Conservation (phyloP, 2,797 vertebrate species). For the Mus caroli region DNA sequence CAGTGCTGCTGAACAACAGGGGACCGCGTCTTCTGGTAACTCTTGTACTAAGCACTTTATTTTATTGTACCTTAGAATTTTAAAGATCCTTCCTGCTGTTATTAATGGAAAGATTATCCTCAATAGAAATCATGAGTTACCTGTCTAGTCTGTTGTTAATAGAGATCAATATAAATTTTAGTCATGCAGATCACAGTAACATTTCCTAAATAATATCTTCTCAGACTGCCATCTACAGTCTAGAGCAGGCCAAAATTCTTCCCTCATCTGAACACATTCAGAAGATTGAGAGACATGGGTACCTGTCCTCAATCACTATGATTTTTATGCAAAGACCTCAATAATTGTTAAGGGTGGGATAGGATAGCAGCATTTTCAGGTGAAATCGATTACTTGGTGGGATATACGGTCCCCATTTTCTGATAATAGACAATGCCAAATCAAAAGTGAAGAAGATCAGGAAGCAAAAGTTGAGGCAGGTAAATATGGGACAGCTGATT, state of each 20-base stretch:
- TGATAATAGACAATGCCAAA: slow-evolving; percentile 30
- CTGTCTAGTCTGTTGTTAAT: background rate
- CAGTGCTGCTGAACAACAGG: background rate
- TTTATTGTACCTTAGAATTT: slow-evolving; percentile 12
- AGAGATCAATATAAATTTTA: slow-evolving; percentile 2
- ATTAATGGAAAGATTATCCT: background rate
- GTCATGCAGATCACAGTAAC: background rate
- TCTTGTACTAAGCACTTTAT: background rate
- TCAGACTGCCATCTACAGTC: background rate
- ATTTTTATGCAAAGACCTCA: background rate
- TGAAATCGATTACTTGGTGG: background rate
- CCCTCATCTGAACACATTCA: background rate
- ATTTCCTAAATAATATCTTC: slow-evolving; percentile 44
- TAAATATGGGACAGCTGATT: slow-evolving; percentile 16
- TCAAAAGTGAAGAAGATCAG: background rate
- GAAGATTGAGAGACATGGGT: background rate
- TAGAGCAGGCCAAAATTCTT: background rate
- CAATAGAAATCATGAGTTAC: background rate
- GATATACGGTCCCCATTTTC: background rate
- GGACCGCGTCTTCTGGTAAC: background rate
- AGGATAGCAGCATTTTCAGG: background rate
- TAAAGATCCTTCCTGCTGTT: background rate
- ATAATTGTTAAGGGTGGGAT: background rate
- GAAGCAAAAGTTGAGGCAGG: slow-evolving; percentile 25
- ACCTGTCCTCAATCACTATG: background rate